Base-by-base conservation (phyloP, 2,113 vertebrate species). In the Corydoras sp. region DNA sequence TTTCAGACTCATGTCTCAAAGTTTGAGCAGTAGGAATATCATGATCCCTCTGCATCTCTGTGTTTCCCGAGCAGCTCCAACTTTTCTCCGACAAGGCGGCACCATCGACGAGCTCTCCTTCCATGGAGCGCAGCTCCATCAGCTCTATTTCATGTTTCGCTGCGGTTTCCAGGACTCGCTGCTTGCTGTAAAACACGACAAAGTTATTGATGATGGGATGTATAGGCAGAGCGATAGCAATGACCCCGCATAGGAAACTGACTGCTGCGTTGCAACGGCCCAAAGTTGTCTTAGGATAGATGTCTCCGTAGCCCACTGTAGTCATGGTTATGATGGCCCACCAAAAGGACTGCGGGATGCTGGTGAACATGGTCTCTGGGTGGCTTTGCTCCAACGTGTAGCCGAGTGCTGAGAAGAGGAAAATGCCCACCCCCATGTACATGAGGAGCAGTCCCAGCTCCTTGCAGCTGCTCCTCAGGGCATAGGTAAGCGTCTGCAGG, bases 321-420 rank as follows among this genome's bases (percentile, higher is more conserved):
- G 97, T 99, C 96, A 99, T 99, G 71, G 97, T 99, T 83, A 99
- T 98, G 80, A 98, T 94, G 30, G 97, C 97, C 97, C 97, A 98
- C 97, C 97, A 99, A 85, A 98, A 98, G 0, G 96, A 95, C 79
- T 99, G 97, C 0, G 96, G 96, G 83, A 98, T 98, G 87, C 97
- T 99, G 83, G 94, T 98, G 77, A 99, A 99, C 79, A 99, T 81
- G 3, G 95, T 99, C 63, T 99, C 97, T 0, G 97, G 94, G 77
- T 98, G 95, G 68, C 91, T 95, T 82, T 96, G 96, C 80, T 99
- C 97, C 92, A 98, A 88, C 18, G 96, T 98, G 85, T 98, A 99
- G 76, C 94, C 97, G 72, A 99, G 85, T 9, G 97, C 96, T 0
- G 97, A 97, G 86, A 99, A 98, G 30, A 98, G 90, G 68, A 98